phyloP scores from a whole-genome alignment of 2,797 vertebrate species.

The Mallotus villosus region DNA sequence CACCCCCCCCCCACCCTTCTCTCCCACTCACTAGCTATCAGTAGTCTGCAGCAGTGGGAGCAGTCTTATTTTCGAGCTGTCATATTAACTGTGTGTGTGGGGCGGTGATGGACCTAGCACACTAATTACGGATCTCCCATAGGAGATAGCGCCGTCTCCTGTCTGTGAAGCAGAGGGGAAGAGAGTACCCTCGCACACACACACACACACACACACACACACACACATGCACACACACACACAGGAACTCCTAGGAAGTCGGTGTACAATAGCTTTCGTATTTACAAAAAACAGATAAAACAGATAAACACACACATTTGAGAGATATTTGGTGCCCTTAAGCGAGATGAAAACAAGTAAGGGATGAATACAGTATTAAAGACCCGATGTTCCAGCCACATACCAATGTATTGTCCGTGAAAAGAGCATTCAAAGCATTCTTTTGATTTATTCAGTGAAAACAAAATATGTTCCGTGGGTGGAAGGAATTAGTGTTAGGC shows the following conservation, averaged over 20 bases:
- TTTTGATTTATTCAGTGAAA: not conserved
- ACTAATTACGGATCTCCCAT: not conserved
- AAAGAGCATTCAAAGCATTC: not conserved
- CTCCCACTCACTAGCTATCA: not conserved
- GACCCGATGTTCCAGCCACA: too few relatives aligned
- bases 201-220: not conserved
- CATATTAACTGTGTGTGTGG: not conserved
- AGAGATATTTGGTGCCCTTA: not conserved
- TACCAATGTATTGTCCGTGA: not conserved
- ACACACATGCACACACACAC: not conserved
- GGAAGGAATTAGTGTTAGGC: not conserved
- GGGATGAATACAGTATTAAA: not conserved
- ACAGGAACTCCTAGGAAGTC: not conserved
- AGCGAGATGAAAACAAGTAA: too few relatives aligned
- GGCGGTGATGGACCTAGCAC: slow-evolving; percentile 3
- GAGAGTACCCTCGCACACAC: too few relatives aligned
- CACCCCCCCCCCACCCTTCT: not conserved
- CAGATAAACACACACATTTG: not conserved
- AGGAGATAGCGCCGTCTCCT: not conserved
- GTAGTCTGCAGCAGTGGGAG: not conserved
- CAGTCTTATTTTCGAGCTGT: not conserved
- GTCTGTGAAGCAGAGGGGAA: too few relatives aligned
- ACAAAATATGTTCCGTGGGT: not conserved
- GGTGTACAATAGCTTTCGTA: not conserved
- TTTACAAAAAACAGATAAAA: too few relatives aligned